Percentiles rank a stretch among this genome's conserved stretches.
Evolutionary conservation across 2,888 invertebrate species (phyloP).

Genomic region (Teinopalpus imperialis): DNA sequence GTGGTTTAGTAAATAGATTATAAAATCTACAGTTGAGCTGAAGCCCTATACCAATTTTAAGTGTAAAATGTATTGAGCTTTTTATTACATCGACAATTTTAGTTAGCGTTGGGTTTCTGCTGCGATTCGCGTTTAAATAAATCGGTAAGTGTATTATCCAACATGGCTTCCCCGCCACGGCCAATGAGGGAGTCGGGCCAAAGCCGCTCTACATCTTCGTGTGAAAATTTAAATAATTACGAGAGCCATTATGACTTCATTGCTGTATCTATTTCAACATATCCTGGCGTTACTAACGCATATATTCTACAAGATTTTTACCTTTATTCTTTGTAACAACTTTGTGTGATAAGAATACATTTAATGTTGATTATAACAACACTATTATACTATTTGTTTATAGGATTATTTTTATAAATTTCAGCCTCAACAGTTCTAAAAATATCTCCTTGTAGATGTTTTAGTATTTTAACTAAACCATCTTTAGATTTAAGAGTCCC

Average conservation of each 20-base stretch:
- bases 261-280: constrained; percentile 20
- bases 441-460: constrained; percentile 11
- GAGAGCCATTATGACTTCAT: constrained; percentile 52
- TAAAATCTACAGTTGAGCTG: too few species aligned
- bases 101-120: constrained; percentile 42
- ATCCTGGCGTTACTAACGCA: background rate
- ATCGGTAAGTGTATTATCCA: constrained; percentile 73
- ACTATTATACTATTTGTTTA: too few species aligned
- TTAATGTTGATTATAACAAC: too few species aligned
- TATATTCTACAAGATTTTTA: background rate
- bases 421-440: too few species aligned
- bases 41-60: too few species aligned
- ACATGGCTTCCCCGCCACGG: constrained; percentile 66
- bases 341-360: constrained; percentile 1
- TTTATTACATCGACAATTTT: background rate
- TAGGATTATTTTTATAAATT: too few species aligned
- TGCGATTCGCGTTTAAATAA: constrained; percentile 64
- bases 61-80: background rate
- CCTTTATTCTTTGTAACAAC: background rate
- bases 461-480: constrained; percentile 11
- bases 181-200: constrained; percentile 42
- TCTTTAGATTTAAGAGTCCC: constrained; percentile 20
- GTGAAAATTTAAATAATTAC: constrained; percentile 60
- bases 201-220: constrained; percentile 48
- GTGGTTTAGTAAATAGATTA: too few species aligned